phyloP scores from a whole-genome alignment of 2,888 invertebrate genomes.

The Amphipoea lucens region DNA sequence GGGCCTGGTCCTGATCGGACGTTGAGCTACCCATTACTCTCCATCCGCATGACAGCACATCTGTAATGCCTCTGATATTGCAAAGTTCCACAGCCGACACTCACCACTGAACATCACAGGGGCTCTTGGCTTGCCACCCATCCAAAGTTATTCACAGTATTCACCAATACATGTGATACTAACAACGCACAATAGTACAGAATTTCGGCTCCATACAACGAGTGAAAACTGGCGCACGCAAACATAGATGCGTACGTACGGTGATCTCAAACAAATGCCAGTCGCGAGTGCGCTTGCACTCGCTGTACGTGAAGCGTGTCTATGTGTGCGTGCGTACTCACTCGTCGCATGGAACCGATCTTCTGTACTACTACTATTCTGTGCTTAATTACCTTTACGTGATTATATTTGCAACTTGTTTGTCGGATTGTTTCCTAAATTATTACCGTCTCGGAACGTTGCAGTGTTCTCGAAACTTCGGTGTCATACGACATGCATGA shows the following conservation, averaged over 20 bases:
- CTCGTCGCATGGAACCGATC: not conserved
- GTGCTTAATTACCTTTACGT: not conserved
- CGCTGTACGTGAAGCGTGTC: not conserved
- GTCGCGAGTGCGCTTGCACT: not conserved
- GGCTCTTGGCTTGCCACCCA: not conserved
- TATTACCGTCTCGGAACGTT: not conserved
- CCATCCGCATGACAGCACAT: not conserved
- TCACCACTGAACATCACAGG: not conserved
- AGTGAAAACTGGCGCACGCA: not conserved
- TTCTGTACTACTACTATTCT: not conserved
- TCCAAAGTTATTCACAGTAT: not conserved
- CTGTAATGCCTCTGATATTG: not conserved
- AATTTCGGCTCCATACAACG: not conserved
- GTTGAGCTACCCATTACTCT: too few species aligned
- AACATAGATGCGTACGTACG: too few species aligned
- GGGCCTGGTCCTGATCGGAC: too few species aligned
- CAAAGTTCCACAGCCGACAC: not conserved
- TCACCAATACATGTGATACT: not conserved
- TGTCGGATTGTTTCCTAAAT: not conserved
- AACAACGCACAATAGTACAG: not conserved
- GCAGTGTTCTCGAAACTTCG: slow-evolving; percentile 7
- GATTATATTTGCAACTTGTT: not conserved
- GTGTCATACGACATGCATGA: not conserved
- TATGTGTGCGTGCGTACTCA: not conserved
- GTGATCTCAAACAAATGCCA: not conserved